Evolutionary conservation across 1,140 invertebrate species (phyloP), one percentile per base, ranked within the genome.

Genomic region (Hypothenemus hampei): DNA sequence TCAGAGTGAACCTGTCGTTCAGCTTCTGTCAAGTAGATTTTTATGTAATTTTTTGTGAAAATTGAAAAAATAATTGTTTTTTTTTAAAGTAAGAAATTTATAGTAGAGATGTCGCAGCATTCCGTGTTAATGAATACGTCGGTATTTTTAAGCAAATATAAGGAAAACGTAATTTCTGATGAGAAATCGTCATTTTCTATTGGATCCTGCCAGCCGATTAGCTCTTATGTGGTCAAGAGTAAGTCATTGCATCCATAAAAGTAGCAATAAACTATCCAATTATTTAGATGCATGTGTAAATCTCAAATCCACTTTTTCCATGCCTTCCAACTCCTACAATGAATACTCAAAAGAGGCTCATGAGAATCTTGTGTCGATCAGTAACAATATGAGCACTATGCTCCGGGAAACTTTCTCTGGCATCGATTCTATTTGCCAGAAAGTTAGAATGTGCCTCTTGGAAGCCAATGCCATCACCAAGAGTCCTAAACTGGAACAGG

Each of bases 351-450:
- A 48, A 50, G 22, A 24, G 5, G 40, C 45, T 7, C 41, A 60
- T 2, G 48, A 62, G 19, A 61, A 55, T 6, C 46, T 66, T 18
- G 53, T 57, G 0, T 36, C 49, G 7, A 58, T 66, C 31, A 66
- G 58, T 31, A 61, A 62, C 40, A 65, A 65, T 35, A 46, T 67
- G 45, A 67, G 65, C 45, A 26, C 29, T 11, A 60, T 60, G 49
- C 52, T 67, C 8, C 43, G 52, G 20, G 60, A 65, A 20, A 62
- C 60, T 23, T 62, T 56, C 31, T 55, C 54, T 5, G 56, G 55
- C 3, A 58, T 65, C 18, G 62, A 65, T 45, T 57, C n/a, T 13
- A 65, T 62, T 19, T 62, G 60, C 31, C 24, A 51, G 8, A 62
- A 49, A 41, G 60, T 62, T 11, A 23, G 60, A 8, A 10, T 52